Base-by-base conservation (phyloP, 2,888 invertebrate genomes). In the Pyralis farinalis region DNA sequence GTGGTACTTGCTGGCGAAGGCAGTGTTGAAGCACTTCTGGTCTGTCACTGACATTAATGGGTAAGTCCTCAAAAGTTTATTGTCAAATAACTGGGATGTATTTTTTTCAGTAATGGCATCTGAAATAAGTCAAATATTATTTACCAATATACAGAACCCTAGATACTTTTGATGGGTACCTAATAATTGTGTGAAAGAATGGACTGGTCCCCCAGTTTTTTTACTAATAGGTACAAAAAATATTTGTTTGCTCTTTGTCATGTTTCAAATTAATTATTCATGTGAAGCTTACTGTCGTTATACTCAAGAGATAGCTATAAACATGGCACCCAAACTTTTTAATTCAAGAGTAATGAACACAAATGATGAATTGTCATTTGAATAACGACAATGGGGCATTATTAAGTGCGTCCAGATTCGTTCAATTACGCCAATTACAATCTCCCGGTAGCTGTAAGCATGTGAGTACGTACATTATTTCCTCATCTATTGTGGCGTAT, bases 21-120 rank as follows among this genome's bases (percentile, higher is more conserved):
- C 95, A n/a, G 83, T 98, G 29, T 91, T 98, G 11, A 93, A 94
- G 50, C 93, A 94, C 84, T 97, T 98, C 87, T 95, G 98, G 94
- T 96, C 97, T 21, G 94, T 96, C 73, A 99, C 98, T 1, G 97
- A 97, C 57, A 96, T 98, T 52, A 99, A 98, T 86, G 98, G 98
- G 93, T 96, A 80, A 92, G 93, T 91, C 20, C 34, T 42, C 29
- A 39, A 44, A 16, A n/a, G 12, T 12, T 6, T 12, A 11, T 37
- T 20, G 37, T 20, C 16, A 16, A 16, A 16, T n/a, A 16, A 16
- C 16, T 11, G 25, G 21, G 8, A 7, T 40, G 5, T 12, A 12
- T 28, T 35, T 9, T 11, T 22, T 30, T 31, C 4, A 10, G 22
- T 20, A n/a, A n/a, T n/a, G n/a, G n/a, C n/a, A n/a, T n/a, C n/a